phyloP scores from a whole-genome alignment of 2,797 vertebrate species.

The Poecilia gillii region DNA sequence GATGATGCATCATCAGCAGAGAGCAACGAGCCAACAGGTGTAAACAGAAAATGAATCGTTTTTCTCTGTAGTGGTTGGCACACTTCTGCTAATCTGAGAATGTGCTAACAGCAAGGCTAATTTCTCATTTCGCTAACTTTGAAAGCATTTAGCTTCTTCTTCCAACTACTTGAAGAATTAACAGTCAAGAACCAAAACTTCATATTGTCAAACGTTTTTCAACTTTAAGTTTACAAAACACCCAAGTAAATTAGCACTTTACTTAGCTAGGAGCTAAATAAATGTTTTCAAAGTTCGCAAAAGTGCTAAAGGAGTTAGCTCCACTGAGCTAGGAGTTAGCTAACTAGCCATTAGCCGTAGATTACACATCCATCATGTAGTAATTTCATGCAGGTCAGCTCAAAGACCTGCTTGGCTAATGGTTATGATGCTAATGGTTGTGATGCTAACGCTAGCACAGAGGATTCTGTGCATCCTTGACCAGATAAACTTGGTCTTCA shows the following conservation, averaged over 20 bases:
- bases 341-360: neutral
- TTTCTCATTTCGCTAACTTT: neutral
- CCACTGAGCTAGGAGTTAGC: neutral
- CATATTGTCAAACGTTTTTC: neutral
- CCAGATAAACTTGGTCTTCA: neutral
- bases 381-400: neutral
- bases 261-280: neutral
- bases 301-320: neutral
- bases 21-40: neutral
- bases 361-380: neutral
- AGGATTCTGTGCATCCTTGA: neutral
- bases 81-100: too few relatives aligned
- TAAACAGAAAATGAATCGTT: neutral
- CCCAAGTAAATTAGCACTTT: neutral
- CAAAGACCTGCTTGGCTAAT: neutral
- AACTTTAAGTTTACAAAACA: neutral
- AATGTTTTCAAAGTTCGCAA: neutral
- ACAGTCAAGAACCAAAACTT: neutral
- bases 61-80: neutral
- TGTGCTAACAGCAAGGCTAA: neutral
- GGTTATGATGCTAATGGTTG: neutral
- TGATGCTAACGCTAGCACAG: neutral
- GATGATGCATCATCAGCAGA: neutral
- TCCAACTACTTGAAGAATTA: too few relatives aligned
- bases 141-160: neutral